A percentile compares a stretch with the other conserved stretches of the same genome.
Evolutionary conservation across 2,113 vertebrate species (phyloP).

Genomic region (Pseudorectes ferrugineus): DNA sequence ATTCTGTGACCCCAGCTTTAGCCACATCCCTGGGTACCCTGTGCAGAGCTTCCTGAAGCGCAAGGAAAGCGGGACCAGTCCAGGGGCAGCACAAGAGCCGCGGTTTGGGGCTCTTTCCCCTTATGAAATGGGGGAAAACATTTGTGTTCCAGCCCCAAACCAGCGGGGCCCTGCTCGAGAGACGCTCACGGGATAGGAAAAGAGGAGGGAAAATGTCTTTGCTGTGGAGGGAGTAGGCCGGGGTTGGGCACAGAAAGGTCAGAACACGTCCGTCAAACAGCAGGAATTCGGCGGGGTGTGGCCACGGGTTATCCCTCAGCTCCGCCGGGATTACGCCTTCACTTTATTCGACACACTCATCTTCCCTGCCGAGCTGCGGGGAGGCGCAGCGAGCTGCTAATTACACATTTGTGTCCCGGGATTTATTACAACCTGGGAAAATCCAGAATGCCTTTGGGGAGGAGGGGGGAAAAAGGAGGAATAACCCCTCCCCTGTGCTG

Average conservation of each 20-base stretch:
- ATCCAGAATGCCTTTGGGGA: neutral
- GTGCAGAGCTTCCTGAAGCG: neutral
- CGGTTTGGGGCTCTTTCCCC: neutral
- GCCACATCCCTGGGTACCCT: accelerated
- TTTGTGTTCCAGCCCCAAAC: neutral
- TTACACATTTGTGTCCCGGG: neutral
- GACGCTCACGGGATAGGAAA: neutral
- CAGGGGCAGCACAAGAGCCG: neutral
- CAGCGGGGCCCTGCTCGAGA: neutral
- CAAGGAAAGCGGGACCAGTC: neutral
- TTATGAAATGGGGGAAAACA: neutral
- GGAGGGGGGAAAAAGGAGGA: neutral
- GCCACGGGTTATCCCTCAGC: neutral
- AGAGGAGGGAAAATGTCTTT: neutral
- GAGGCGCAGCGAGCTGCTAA: neutral
- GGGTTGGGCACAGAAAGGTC: neutral
- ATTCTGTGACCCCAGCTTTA: neutral
- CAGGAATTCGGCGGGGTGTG: neutral
- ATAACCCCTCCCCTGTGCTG: accelerated
- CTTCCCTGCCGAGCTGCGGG: neutral
- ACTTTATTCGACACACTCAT: neutral
- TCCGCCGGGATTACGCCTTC: neutral
- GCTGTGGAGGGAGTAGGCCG: accelerated
- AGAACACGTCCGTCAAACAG: accelerated
- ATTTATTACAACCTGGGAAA: neutral